These are phyloP conservation scores for Eonycteris spelaea DNA, from an alignment of 2,113 vertebrate species.

Conservation along the genomic window DNA sequence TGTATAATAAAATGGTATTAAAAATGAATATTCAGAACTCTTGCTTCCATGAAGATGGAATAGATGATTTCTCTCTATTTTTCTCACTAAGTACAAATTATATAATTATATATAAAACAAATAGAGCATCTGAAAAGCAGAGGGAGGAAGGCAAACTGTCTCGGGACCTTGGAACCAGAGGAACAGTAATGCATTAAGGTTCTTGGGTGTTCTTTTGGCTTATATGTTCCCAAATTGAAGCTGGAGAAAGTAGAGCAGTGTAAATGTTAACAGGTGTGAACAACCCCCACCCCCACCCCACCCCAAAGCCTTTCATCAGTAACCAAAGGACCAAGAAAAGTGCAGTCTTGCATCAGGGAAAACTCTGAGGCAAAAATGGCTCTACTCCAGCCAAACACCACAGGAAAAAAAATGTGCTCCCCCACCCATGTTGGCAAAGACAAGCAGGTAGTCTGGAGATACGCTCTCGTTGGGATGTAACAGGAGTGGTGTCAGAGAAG, in stretches of 20 bases:
- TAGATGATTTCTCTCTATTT: neutral
- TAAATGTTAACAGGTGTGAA: neutral
- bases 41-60: neutral
- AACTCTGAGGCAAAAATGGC: neutral
- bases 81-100: neutral
- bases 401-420: neutral
- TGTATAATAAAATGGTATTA: neutral
- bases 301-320: neutral
- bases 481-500: neutral
- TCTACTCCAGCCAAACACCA: neutral
- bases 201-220: neutral
- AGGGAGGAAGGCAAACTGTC: neutral
- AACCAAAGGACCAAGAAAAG: neutral
- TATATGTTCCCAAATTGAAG: neutral
- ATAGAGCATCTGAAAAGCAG: neutral
- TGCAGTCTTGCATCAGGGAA: neutral
- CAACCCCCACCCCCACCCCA: too few species aligned
- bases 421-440: neutral
- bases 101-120: neutral
- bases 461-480: neutral
- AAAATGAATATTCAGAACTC: constrained; percentile 4
- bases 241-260: neutral
- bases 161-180: neutral
- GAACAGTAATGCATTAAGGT: neutral
- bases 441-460: neutral